Evolutionary conservation across 1,140 invertebrate species (phyloP).

Genomic region (Trichoplusia ni): DNA sequence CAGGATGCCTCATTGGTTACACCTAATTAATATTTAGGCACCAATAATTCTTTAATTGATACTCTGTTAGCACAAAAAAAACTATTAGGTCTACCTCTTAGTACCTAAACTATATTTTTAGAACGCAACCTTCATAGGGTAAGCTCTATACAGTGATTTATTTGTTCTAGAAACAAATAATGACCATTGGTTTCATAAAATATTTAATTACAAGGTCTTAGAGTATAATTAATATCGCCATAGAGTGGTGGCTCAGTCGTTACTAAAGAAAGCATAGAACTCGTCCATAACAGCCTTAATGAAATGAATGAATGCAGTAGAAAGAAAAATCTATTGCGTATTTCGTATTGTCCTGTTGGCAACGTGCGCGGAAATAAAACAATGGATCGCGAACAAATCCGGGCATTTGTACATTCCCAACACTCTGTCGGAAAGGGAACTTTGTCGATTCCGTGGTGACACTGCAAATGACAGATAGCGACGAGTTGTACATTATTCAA

Average conservation of each 20-base stretch:
- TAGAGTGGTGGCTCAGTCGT: too few species aligned
- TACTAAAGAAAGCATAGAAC: too few species aligned
- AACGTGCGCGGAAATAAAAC: not conserved
- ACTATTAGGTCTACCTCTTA: not conserved
- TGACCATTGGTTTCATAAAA: too few species aligned
- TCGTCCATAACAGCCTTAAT: too few species aligned
- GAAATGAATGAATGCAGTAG: too few species aligned
- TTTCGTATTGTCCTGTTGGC: not conserved
- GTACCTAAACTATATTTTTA: not conserved
- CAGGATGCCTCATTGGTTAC: constrained; percentile 19
- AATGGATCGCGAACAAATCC: not conserved
- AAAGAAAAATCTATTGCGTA: not conserved
- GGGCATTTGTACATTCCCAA: constrained; percentile 1
- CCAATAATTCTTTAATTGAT: not conserved
- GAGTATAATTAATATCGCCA: too few species aligned
- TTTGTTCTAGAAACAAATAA: too few species aligned
- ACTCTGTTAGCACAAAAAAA: not conserved
- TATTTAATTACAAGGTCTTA: too few species aligned
- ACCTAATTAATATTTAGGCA: constrained; percentile 12
- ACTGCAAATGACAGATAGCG: constrained; percentile 27
- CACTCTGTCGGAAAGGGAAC: not conserved
- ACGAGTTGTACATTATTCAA: constrained; percentile 19
- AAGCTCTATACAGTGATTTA: too few species aligned
- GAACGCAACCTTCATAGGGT: not conserved
- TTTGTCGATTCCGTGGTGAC: constrained; percentile 10